Evolutionary conservation across 2,797 vertebrate genomes (phyloP), one percentile per base, ranked within the genome.

Genomic region (Helostoma temminkii): DNA sequence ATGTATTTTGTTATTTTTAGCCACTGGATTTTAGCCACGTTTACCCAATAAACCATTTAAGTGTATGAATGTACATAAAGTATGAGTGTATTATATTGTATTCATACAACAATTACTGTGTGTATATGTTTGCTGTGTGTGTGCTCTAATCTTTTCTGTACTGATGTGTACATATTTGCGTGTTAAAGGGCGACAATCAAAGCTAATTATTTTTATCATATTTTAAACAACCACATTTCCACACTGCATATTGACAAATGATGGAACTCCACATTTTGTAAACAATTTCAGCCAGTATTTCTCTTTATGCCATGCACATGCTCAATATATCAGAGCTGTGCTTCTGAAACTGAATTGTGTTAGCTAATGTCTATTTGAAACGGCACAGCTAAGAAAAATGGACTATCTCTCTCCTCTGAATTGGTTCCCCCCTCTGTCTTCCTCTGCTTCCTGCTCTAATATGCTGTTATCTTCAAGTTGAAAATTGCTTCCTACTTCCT

Each of bases 401-500:
- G 9, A 12, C 54, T 57, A 0, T 0, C 41, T 30, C 9, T 49
- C 22, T 59, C 45, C 26, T 52, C 37, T 37, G 3, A 70, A 70
- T 50, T 37, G 52, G 34, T 42, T 64, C 25, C 19, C 46, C 34
- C 15, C 26, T 36, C 28, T 6, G 12, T 60, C 42, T 28, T 64
- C 41, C 22, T 57, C 30, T 60, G 12, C 2, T 16, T 2, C n/a
- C 24, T 56, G 14, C n/a, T 41, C 28, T 46, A 34, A 60, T 41
- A n/a, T 52, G 22, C 19, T 25, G 9, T 55, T 50, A 24, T 79
- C 41, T 57, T 54, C 5, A 49, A n/a, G 16, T 60, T 62, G 25
- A 65, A 69, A 82, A 70, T 72, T 1, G 56, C 36, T 62, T 69
- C 30, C 32, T n/a, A 0, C 16, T 2, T 30, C 53, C 26, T 42